These are phyloP conservation scores for Orbicella faveolata DNA, from an alignment of 64 coral and sea anemone genomes.

Conservation along the genomic window DNA sequence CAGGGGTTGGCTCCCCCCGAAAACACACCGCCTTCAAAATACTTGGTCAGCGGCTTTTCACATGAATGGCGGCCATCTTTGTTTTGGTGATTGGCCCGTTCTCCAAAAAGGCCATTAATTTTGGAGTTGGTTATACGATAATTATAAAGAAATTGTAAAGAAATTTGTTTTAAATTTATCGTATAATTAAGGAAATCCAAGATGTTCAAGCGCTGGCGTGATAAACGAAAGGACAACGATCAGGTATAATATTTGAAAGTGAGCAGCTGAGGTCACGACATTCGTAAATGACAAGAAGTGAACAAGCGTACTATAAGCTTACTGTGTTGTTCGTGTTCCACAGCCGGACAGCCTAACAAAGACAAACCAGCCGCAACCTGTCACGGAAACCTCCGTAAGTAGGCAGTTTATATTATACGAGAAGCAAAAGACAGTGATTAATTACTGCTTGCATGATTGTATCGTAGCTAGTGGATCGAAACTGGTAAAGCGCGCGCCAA, in stretches of 20 bases:
- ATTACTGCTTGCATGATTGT: too few relatives aligned
- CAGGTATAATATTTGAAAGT: background rate
- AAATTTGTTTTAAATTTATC: background rate
- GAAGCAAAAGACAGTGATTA: too few relatives aligned
- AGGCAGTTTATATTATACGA: background rate
- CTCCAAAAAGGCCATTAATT: background rate
- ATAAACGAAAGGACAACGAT: slow-evolving; percentile 63
- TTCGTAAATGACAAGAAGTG: background rate
- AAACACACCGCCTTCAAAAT: background rate
- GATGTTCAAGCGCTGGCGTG: slow-evolving; percentile 79
- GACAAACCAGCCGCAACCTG: background rate
- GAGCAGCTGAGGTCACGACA: background rate
- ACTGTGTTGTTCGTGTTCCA: background rate
- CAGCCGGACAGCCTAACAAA: slow-evolving; percentile 29
- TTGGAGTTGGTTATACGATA: background rate
- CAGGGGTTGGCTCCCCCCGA: slow-evolving; percentile 64
- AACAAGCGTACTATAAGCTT: background rate
- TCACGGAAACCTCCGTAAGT: slow-evolving; percentile 42
- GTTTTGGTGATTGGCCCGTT: slow-evolving; percentile 5
- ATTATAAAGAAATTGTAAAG: background rate
- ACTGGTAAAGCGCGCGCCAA: too few relatives aligned
- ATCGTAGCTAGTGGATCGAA: too few relatives aligned
- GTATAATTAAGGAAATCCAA: slow-evolving; percentile 11
- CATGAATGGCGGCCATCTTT: slow-evolving; percentile 28
- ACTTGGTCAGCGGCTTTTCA: slow-evolving; percentile 39